Base-by-base conservation (phyloP, 2,888 invertebrate genomes). In the Dolichomitus sp. region DNA sequence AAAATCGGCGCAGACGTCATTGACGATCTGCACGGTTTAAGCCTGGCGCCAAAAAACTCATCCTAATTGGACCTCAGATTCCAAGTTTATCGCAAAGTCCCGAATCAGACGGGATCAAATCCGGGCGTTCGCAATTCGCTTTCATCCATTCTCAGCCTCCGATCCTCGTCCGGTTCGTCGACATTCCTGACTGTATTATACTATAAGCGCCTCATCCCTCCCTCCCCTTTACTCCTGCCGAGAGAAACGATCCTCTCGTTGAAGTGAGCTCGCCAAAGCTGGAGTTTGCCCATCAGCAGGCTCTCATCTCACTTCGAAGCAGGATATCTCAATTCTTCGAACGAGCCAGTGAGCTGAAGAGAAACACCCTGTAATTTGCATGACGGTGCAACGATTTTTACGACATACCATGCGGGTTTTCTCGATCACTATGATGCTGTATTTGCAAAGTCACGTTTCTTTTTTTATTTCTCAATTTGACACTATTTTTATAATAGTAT, bases 181-280 rank as follows among this genome's bases (percentile, higher is more conserved):
- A 81, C 81, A 81, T 81, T 81, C 81, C 76, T 81, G 72, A 72
- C 81, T 81, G 81, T 73, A 81, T 81, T 81, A 81, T 81, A 81
- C 76, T 61, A 66, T 52, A 81, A 72, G 59, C 59, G 70, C 69
- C 66, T 73, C 61, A 40, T 66, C 76, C 82, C 77, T 74, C 79
- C 79, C 74, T 80, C 79, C 83, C 74, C 73, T 68, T 59, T 79
- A 59, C 66, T 17, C 42, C 37, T 69, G 54, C 33, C 75, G 30
- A 19, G 75, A 76, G 75, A 80, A 76, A 66, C 70, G 70, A 63
- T 66, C 69, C 68, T 63, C 78, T 57, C 69, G 66, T 66, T 73
- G 73, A 70, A 69, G 75, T 45, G 59, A n/a, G 30, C 42, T 54
- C 63, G 30, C 73, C 42, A 76, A 68, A 66, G 52, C 65, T 66